Conservation (phyloP, 2,113 vertebrate species). For the Onychorhynchus coronatus region DNA sequence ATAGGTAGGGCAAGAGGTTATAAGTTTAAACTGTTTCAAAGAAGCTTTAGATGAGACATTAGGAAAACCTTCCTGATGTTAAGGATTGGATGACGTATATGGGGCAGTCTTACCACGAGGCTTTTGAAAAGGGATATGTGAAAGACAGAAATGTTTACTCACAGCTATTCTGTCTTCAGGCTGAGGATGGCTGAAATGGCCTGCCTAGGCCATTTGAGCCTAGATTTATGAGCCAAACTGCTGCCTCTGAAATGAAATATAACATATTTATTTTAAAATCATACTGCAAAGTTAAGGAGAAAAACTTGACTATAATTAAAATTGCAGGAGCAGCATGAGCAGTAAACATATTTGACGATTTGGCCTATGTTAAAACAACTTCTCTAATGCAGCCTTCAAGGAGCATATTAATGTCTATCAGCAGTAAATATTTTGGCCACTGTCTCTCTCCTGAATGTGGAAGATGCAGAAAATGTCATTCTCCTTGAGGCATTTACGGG, state of each 20-base stretch:
- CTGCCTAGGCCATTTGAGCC: background rate
- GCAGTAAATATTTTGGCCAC: background rate
- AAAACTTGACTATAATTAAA: constrained; percentile 30
- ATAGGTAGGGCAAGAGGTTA: background rate
- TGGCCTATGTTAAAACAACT: background rate
- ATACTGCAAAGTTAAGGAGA: background rate
- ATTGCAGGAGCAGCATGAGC: background rate
- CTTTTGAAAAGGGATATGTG: background rate
- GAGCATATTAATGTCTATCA: background rate
- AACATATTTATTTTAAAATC: background rate
- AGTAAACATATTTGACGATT: background rate
- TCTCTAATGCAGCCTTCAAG: background rate
- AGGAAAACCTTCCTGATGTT: background rate
- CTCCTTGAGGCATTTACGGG: constrained; percentile 1
- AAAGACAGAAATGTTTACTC: background rate
- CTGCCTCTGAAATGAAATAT: constrained; percentile 1
- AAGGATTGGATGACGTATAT: background rate
- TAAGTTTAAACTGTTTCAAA: background rate
- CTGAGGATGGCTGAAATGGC: background rate
- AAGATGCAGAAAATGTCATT: constrained; percentile 12
- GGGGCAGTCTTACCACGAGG: background rate
- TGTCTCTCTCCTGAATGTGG: background rate
- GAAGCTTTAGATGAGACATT: background rate
- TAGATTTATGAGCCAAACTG: background rate
- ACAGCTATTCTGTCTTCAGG: background rate